A percentile compares a stretch with the other conserved stretches of the same genome.
These are phyloP conservation scores for Mystacornis crossleyi DNA, from an alignment of 2,113 vertebrate genomes.

Conservation along the genomic window DNA sequence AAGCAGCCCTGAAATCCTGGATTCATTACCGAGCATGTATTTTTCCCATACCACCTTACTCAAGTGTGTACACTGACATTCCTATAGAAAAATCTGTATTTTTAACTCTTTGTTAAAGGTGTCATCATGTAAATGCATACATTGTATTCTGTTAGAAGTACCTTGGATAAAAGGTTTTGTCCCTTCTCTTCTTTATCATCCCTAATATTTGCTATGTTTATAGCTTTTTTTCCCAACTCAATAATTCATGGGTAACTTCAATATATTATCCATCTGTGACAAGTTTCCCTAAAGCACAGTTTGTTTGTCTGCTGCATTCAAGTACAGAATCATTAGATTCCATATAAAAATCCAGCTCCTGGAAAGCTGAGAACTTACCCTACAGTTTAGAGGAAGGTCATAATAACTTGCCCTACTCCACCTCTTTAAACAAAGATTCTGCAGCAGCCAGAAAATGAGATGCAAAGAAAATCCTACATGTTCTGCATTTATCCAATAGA, in stretches of 20 bases:
- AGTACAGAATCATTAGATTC: neutral
- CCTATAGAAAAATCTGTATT: neutral
- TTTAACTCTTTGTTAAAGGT: neutral
- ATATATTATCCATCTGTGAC: neutral
- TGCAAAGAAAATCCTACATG: neutral
- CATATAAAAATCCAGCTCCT: neutral
- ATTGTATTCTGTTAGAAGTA: neutral
- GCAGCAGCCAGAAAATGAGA: neutral
- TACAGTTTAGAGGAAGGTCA: neutral
- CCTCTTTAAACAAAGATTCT: neutral
- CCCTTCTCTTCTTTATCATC: neutral
- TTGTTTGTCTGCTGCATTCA: neutral
- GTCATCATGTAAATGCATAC: neutral
- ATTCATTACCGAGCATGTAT: neutral
- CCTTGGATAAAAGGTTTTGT: neutral
- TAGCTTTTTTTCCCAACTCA: neutral
- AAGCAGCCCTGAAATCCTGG: neutral
- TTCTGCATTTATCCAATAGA: neutral
- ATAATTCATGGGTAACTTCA: neutral
- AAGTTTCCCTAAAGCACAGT: neutral
- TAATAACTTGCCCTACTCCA: neutral
- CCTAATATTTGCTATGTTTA: neutral
- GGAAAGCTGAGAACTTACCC: neutral
- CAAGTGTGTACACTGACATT: rapidly evolving
- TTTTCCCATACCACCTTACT: neutral